Evolutionary conservation across 2,888 invertebrate species (phyloP).

Genomic region (Meteorus cinctellus): DNA sequence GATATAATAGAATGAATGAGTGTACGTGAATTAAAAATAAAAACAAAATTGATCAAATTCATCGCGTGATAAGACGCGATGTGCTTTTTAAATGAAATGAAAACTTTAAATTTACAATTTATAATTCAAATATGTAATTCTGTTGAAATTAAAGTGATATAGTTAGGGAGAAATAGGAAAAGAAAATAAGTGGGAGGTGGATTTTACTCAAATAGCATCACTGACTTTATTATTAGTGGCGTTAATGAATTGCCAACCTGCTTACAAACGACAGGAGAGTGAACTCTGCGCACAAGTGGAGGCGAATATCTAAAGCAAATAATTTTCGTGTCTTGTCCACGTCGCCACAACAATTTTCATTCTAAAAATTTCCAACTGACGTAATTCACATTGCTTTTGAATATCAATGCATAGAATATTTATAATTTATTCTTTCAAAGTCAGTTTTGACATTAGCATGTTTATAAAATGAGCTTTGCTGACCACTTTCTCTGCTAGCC

Average conservation of each 20-base stretch:
- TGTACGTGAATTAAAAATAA: neutral
- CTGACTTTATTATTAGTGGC: constrained; percentile 9
- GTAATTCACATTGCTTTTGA: too few relatives aligned
- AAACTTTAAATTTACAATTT: neutral
- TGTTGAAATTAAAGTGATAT: neutral
- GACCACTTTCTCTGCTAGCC: too few relatives aligned
- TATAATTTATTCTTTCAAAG: too few relatives aligned
- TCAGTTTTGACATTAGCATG: too few relatives aligned
- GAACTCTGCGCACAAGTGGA: constrained; percentile 13
- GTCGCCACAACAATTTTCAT: neutral
- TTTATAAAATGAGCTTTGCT: too few relatives aligned
- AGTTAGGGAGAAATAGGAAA: neutral
- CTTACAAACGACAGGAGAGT: constrained; percentile 30
- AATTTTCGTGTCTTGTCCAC: constrained; percentile 5
- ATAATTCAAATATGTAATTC: neutral
- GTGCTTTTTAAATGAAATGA: neutral
- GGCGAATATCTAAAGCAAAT: constrained; percentile 22
- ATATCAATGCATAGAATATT: too few relatives aligned
- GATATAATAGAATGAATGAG: neutral
- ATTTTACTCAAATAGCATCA: neutral
- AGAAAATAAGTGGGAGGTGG: too few relatives aligned
- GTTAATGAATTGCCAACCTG: constrained; percentile 32
- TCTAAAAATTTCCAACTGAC: neutral
- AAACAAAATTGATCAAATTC: neutral
- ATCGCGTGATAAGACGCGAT: neutral